Conservation (phyloP, 2,888 invertebrate species). For the Gastrophysa polygoni region DNA sequence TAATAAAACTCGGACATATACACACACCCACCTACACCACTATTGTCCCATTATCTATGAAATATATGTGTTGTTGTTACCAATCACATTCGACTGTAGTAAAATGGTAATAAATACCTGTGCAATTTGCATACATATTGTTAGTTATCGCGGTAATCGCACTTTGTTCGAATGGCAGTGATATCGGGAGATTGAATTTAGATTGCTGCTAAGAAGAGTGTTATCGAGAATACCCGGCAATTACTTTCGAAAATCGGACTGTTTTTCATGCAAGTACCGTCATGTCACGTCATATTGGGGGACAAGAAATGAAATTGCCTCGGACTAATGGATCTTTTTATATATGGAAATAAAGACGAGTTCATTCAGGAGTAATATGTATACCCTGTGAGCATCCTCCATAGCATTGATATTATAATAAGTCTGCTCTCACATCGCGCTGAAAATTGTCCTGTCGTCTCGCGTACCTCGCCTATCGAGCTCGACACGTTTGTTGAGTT, state of each 20-base stretch:
- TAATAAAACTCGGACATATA: conserved; percentile 12
- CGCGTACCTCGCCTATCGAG: no score
- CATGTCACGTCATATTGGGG: not conserved
- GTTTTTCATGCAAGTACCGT: not conserved
- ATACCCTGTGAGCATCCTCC: no score
- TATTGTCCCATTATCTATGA: conserved; percentile 29
- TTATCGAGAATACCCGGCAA: conserved; percentile 6
- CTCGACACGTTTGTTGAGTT: no score
- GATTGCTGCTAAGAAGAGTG: conserved; percentile 40
- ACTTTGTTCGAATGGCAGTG: conserved; percentile 45
- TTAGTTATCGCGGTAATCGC: conserved; percentile 47
- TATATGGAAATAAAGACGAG: not conserved
- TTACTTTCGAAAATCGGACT: not conserved
- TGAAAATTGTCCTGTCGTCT: no score
- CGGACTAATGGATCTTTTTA: not conserved
- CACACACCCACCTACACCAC: conserved; percentile 19
- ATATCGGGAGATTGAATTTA: conserved; percentile 48
- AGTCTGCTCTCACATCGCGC: no score
- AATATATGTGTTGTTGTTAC: conserved; percentile 36
- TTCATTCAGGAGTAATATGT: not conserved
- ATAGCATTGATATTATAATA: no score
- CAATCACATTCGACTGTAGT: conserved; percentile 41
- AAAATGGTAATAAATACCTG: conserved; percentile 48
- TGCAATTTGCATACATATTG: conserved; percentile 51
- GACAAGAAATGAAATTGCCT: not conserved